These are phyloP conservation scores for Netelia inedita DNA, from an alignment of 2,888 invertebrate genomes.

Conservation along the genomic window DNA sequence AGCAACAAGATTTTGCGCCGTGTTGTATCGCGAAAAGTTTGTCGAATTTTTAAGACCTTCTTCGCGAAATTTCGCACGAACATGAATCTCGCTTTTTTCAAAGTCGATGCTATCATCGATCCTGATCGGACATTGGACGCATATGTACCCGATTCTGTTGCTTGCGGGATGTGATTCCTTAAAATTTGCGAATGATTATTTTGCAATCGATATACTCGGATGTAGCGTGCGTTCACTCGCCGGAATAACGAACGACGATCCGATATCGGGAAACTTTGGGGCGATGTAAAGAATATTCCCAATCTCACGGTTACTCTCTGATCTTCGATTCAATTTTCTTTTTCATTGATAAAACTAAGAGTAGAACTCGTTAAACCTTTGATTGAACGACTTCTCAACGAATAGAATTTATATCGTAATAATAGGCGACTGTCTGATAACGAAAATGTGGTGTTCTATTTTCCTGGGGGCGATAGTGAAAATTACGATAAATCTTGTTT, in stretches of 20 bases:
- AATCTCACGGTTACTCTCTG: not conserved
- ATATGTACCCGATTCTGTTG: not conserved
- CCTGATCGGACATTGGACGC: not conserved
- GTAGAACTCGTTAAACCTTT: not conserved
- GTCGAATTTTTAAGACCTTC: not conserved
- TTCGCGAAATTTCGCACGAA: not conserved
- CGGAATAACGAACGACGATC: not conserved
- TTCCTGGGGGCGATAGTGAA: not conserved
- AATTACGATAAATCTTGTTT: not conserved
- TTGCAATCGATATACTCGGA: not conserved
- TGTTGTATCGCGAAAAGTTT: not conserved
- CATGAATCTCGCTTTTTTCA: not conserved
- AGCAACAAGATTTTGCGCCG: not conserved
- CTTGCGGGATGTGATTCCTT: not conserved
- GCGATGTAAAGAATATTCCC: not conserved
- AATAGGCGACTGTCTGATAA: not conserved
- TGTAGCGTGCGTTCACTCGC: not conserved
- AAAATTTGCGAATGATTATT: not conserved
- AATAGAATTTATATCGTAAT: not conserved
- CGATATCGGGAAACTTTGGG: not conserved
- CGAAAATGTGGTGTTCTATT: not conserved
- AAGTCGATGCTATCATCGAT: not conserved
- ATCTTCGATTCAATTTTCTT: not conserved
- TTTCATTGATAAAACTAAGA: not conserved
- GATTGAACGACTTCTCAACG: not conserved